Base-by-base conservation (phyloP, 2,797 vertebrate species). In the Holocentrus rufus region DNA sequence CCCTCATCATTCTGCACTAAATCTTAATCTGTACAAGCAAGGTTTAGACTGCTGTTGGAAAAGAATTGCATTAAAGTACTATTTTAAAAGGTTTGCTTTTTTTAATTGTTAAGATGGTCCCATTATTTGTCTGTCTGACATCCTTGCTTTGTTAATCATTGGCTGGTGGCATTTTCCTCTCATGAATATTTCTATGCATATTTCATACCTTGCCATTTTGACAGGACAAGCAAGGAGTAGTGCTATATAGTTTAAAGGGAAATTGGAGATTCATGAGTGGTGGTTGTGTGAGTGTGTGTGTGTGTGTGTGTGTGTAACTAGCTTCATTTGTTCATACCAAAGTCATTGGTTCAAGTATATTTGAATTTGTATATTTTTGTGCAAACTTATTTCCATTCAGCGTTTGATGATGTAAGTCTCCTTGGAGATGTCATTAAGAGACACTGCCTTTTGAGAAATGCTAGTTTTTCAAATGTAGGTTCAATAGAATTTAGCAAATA, bases 271-370 rank as follows among this genome's bases (percentile, higher is more conserved):
- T 82, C 77, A 84, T 63, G 74, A 83, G 27, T 23, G 65, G 56
- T 44, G 27, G 76, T 73, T 74, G 77, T 73, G 60, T 74, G 59
- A 75, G 46, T 78, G 15, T 72, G n/a, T n/a, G n/a, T n/a, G n/a
- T n/a, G 69, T 70, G 31, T 61, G 66, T 69, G 60, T 74, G 59
- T 76, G 46, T 78, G 15, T 72, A 52, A 79, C 59, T 64, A 30
- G 65, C 77, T 87, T 69, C 39, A 56, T 89, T 91, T 78, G 70
- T 93, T 93, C 86, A 92, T 89, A 93, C 93, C 94, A 95, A 94
- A 94, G 92, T 93, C 81, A 91, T 85, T 74, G 59, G 83, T 86
- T 85, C 17, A 49, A 46, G 54, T 81, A 25, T n/a, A 59, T 78
- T 77, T 77, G 69, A 79, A 67, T 83, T 62, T 89, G 69, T 85